phyloP scores from a whole-genome alignment of 1,140 invertebrate genomes.

The Drosophila kanapiae region DNA sequence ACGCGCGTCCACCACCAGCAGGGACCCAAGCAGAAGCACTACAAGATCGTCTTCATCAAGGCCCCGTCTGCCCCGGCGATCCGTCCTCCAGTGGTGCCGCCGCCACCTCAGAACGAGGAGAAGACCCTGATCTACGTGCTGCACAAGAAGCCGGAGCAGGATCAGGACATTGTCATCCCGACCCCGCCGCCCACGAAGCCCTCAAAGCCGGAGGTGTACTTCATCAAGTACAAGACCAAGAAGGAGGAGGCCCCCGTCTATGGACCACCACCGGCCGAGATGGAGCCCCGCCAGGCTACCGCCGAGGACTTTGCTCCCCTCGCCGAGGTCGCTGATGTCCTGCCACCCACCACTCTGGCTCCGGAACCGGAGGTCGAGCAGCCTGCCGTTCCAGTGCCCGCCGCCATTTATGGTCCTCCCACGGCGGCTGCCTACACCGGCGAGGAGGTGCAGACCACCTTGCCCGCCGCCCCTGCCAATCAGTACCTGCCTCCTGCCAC shows the following conservation, averaged over 20 bases:
- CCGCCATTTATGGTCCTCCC: slow-evolving; percentile 66
- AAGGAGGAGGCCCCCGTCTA: slow-evolving; percentile 82
- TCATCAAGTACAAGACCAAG: slow-evolving; percentile 95
- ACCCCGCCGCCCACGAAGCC: slow-evolving; percentile 91
- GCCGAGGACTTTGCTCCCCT: slow-evolving; percentile 66
- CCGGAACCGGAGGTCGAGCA: slow-evolving; percentile 69
- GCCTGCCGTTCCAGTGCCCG: slow-evolving; percentile 53
- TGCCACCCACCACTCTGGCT: slow-evolving; percentile 66
- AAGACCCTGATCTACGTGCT: slow-evolving; percentile 94
- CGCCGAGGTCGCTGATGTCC: slow-evolving; percentile 56
- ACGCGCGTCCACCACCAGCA: slow-evolving; percentile 86
- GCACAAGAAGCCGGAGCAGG: slow-evolving; percentile 92
- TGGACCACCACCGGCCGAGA: slow-evolving; percentile 85
- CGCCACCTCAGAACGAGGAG: slow-evolving; percentile 90
- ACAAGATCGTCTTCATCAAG: slow-evolving; percentile 95
- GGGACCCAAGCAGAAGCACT: slow-evolving; percentile 91
- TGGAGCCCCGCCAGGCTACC: slow-evolving; percentile 71
- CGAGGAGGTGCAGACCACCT: slow-evolving; percentile 73
- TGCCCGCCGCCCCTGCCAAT: slow-evolving; percentile 61
- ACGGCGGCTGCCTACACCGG: slow-evolving; percentile 65
- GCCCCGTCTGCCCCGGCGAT: slow-evolving; percentile 91
- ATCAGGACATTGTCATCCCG: slow-evolving; percentile 91
- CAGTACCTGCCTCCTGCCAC: slow-evolving; percentile 77
- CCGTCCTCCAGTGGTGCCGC: slow-evolving; percentile 88
- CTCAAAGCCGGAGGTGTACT: slow-evolving; percentile 94